phyloP scores from a whole-genome alignment of 2,113 vertebrate species.

The Polyodon spathula region DNA sequence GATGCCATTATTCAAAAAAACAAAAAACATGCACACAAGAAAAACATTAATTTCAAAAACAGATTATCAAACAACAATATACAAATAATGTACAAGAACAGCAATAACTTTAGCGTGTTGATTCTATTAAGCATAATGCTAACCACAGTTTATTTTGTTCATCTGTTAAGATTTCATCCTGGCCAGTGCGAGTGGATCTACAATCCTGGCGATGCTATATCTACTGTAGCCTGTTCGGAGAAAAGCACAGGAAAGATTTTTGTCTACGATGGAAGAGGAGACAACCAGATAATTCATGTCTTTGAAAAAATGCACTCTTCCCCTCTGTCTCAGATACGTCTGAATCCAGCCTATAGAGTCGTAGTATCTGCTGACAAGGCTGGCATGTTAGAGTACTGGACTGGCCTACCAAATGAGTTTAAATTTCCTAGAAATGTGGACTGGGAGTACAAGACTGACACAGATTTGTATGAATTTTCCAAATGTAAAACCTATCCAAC shows the following conservation, averaged over 20 bases:
- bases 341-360: conserved; percentile 77
- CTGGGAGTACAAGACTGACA: conserved; percentile 96
- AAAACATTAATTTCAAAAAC: no score
- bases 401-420: conserved; percentile 81
- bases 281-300: conserved; percentile 73
- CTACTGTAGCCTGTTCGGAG: conserved; percentile 86
- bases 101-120: no score
- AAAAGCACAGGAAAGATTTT: conserved; percentile 93
- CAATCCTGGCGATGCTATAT: conserved; percentile 91
- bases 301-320: conserved; percentile 85
- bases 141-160: neutral
- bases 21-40: no score
- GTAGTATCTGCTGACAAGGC: conserved; percentile 89
- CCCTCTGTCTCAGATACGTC: conserved; percentile 77
- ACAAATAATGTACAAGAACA: no score
- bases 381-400: conserved; percentile 97
- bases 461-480: conserved; percentile 94
- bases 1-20: no score
- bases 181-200: conserved; percentile 94
- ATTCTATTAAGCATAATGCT: neutral
- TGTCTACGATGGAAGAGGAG: conserved; percentile 86
- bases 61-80: no score
- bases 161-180: conserved; percentile 73
- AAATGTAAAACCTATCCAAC: conserved; percentile 87
- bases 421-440: conserved; percentile 80